Conservation (phyloP, 1,140 invertebrate species). For the Aleiodes sp. region DNA sequence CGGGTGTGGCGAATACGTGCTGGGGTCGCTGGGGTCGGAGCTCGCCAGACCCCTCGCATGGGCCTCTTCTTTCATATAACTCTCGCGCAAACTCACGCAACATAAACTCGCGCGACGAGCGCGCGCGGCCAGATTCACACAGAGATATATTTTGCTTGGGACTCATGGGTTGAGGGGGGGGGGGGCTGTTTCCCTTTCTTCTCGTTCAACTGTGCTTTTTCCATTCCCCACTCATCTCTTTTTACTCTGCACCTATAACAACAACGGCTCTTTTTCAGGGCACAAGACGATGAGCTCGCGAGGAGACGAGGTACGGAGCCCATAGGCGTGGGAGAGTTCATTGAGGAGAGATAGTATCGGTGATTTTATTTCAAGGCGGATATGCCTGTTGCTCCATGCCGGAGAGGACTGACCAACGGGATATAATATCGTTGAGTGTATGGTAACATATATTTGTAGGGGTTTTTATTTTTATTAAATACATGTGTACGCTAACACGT, state of each 20-base stretch:
- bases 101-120: constrained; percentile 32
- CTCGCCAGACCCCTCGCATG: constrained; percentile 49
- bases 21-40: constrained; percentile 61
- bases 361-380: constrained; percentile 65
- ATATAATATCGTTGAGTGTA: constrained; percentile 38
- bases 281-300: constrained; percentile 3
- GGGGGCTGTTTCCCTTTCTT: not conserved
- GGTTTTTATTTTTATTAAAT: not conserved
- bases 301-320: constrained; percentile 41
- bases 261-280: not conserved
- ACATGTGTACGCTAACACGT: not conserved
- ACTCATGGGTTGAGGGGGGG: not conserved
- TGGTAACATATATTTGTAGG: constrained; percentile 5
- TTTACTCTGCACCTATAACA: constrained; percentile 2
- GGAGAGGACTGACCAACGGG: constrained; percentile 52
- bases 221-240: not conserved
- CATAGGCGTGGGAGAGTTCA: constrained; percentile 67
- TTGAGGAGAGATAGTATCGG: constrained; percentile 66
- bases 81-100: constrained; percentile 30
- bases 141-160: constrained; percentile 27
- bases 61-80: constrained; percentile 12
- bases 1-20: constrained; percentile 67
- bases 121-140: constrained; percentile 31
- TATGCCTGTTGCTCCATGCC: constrained; percentile 56
- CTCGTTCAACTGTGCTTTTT: not conserved